phyloP scores from a whole-genome alignment of 2,113 vertebrate species.

The Jaculus jaculus region DNA sequence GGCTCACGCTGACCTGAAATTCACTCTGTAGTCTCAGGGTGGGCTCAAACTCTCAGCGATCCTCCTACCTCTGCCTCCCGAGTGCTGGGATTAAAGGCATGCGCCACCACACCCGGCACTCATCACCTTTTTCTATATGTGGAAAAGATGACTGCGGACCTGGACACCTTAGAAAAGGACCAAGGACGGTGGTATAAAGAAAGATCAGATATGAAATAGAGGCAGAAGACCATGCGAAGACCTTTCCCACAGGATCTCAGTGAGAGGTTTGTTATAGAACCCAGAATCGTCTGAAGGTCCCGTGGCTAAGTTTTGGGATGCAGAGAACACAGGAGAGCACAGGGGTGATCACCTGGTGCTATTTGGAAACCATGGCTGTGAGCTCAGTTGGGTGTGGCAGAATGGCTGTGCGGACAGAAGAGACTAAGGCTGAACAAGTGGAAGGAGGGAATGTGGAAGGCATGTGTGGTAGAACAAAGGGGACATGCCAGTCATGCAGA shows the following conservation, averaged over 20 bases:
- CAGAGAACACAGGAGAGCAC: not conserved
- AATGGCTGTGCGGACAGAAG: not conserved
- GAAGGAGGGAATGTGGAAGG: not conserved
- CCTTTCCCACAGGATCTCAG: not conserved
- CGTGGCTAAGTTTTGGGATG: not conserved
- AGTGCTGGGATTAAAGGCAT: too few species aligned
- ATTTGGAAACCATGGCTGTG: not conserved
- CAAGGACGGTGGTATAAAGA: not conserved
- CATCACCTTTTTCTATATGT: not conserved
- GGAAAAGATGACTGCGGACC: not conserved
- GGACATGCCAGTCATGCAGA: not conserved
- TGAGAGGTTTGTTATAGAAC: not conserved
- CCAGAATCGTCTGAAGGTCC: not conserved
- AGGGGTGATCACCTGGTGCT: not conserved
- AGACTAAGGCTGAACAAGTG: not conserved
- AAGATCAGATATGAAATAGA: not conserved
- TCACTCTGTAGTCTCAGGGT: too few species aligned
- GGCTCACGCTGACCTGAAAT: too few species aligned
- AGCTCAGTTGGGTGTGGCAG: not conserved
- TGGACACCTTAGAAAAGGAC: not conserved
- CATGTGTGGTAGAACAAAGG: not conserved
- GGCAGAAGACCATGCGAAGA: not conserved
- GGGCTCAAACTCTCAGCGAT: too few species aligned
- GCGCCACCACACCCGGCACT: too few species aligned
- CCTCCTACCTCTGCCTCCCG: too few species aligned